These are phyloP conservation scores for Bos indicus DNA, from an alignment of 2,113 vertebrate species.

Conservation along the genomic window DNA sequence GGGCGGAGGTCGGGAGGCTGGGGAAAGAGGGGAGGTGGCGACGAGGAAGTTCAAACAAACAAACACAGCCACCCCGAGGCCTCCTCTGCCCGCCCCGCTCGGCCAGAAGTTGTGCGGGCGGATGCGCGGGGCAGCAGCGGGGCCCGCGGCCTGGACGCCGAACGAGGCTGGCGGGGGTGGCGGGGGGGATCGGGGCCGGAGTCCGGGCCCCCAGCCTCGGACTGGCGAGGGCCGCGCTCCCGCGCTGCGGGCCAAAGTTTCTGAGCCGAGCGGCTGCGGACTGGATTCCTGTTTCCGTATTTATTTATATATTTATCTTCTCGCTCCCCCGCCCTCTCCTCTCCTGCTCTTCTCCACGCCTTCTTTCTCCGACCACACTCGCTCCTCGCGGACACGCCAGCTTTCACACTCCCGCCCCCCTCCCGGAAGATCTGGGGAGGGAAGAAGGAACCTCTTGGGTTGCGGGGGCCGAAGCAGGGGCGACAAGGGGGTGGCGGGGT, in stretches of 20 bases:
- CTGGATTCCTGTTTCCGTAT: not conserved
- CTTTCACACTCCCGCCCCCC: not conserved
- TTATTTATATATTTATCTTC: slow-evolving; percentile 45
- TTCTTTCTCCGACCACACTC: not conserved
- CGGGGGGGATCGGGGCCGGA: not conserved
- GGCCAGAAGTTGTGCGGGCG: slow-evolving; percentile 9
- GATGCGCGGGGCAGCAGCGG: not conserved
- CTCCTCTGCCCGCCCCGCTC: not conserved
- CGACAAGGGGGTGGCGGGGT: not conserved
- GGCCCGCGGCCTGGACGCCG: not conserved
- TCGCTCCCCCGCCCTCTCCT: not conserved
- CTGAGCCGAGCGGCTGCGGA: slow-evolving; percentile 34
- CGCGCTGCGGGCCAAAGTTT: slow-evolving; percentile 69
- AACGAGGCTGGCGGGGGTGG: not conserved
- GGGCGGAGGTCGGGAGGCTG: not conserved
- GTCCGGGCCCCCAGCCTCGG: not conserved
- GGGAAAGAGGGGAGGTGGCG: slow-evolving; percentile 48
- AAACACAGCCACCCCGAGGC: slow-evolving; percentile 43
- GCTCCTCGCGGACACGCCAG: not conserved
- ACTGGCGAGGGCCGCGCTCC: not conserved
- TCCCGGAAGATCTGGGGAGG: not conserved
- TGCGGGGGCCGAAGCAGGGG: not conserved
- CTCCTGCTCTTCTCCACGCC: not conserved
- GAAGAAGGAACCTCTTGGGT: slow-evolving; percentile 2
- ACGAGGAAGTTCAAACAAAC: slow-evolving; percentile 69